Conservation (phyloP, 2,113 vertebrate species). For the Stigmatopora nigra region DNA sequence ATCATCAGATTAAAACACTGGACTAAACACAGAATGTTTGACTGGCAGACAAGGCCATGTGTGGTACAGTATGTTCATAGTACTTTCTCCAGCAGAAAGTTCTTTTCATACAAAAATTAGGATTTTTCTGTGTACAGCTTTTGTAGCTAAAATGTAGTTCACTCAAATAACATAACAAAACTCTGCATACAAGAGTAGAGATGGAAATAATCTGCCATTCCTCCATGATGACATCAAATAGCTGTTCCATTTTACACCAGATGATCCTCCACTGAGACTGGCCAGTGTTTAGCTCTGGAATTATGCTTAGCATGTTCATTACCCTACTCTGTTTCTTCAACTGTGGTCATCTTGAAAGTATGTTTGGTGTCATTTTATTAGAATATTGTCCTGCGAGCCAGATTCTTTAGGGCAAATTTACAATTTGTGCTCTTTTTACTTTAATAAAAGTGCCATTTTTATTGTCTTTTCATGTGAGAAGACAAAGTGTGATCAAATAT, state of each 20-base stretch:
- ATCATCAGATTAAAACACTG: not conserved
- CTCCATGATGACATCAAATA: not conserved
- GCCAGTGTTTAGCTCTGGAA: not conserved
- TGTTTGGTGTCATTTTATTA: not conserved
- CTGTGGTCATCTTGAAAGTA: not conserved
- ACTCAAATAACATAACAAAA: not conserved
- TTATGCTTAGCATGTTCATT: not conserved
- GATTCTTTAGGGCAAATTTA: not conserved
- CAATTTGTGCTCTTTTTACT: not conserved
- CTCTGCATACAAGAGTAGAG: not conserved
- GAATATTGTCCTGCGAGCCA: not conserved
- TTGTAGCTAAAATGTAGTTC: not conserved
- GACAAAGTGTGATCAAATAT: not conserved
- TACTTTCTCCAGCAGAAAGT: not conserved
- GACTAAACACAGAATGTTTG: not conserved
- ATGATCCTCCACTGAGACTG: not conserved
- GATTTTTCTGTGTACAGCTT: not conserved
- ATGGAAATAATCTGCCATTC: not conserved
- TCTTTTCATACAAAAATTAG: not conserved
- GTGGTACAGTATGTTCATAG: not conserved
- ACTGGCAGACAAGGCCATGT: not conserved
- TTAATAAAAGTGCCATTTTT: not conserved
- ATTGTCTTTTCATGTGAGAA: not conserved
- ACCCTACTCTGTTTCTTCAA: not conserved
- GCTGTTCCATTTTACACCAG: not conserved